phyloP scores from a whole-genome alignment of 2,113 vertebrate species.

The cattle (Bos taurus) region ARS-UCD2.0 NC_037328.1:4121501-4122000 shows the following conservation, averaged over 20 bases:
- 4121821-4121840: not conserved
- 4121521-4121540: fast-evolving
- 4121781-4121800: not conserved
- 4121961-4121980: fast-evolving
- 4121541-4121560: not conserved
- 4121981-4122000: not conserved
- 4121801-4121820: not conserved
- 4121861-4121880: fast-evolving
- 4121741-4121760: not conserved
- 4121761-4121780: not conserved
- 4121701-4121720: not conserved
- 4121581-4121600: not conserved
- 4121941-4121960: not conserved
- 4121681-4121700: not conserved
- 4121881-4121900: not conserved
- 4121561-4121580: not conserved
- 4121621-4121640: not conserved
- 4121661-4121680: not conserved
- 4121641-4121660: not conserved
- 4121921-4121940: not conserved
- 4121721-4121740: not conserved
- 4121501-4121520: not conserved
- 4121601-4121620: not conserved
- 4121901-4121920: not conserved
- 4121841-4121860: not conserved